Conservation (phyloP, 2,113 vertebrate genomes). For the Orcinus orca region DNA sequence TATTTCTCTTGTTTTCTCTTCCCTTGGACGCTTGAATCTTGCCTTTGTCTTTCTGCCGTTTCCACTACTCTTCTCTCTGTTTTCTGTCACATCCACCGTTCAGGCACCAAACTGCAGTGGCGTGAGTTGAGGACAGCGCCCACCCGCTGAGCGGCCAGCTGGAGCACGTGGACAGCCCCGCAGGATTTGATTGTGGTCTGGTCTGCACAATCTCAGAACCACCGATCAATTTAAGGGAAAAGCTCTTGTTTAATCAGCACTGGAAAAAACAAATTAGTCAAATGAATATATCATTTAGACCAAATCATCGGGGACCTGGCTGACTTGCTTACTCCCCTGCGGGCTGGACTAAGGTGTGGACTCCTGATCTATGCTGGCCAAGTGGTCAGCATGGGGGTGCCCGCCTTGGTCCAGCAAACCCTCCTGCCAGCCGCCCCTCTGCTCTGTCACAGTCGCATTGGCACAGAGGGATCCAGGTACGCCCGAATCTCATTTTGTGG, state of each 20-base stretch:
- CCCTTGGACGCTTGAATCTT: background rate
- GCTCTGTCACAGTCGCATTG: background rate
- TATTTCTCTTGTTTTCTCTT: background rate
- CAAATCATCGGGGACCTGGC: background rate
- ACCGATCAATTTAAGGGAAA: background rate
- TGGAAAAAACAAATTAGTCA: background rate
- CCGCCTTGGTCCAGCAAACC: too few relatives aligned
- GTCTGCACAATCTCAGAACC: background rate
- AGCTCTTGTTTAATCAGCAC: background rate
- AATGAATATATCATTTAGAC: background rate
- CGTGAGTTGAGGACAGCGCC: background rate
- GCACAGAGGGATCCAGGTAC: background rate
- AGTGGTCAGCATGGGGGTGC: fast-evolving
- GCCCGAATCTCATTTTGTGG: background rate
- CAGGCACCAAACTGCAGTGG: background rate
- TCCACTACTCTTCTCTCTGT: fast-evolving
- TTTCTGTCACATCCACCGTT: background rate
- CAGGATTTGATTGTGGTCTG: background rate
- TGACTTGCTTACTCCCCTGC: background rate
- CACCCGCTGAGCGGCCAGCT: background rate
- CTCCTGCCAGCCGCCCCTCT: too few relatives aligned
- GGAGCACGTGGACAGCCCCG: fast-evolving
- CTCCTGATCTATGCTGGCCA: too few relatives aligned
- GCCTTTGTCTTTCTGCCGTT: background rate
- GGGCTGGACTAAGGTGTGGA: fast-evolving